phyloP scores from a whole-genome alignment of 2,797 vertebrate genomes.

The Holocentrus rufus region DNA sequence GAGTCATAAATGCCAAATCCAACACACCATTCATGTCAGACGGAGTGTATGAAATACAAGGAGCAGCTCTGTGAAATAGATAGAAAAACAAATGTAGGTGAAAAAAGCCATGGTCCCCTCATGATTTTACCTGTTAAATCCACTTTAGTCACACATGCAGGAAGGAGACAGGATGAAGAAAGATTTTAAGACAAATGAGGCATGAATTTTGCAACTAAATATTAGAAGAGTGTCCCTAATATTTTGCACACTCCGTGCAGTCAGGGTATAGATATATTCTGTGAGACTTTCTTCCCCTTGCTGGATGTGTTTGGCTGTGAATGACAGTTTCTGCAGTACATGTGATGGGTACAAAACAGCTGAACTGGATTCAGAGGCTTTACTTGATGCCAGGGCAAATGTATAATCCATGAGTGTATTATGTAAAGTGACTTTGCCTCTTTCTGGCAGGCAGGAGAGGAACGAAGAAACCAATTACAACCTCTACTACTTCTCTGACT shows the following conservation, averaged over 20 bases:
- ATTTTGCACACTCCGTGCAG: too few relatives aligned
- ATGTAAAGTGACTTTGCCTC: not conserved
- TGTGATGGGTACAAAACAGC: not conserved
- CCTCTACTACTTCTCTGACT: conserved; percentile 91
- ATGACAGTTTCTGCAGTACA: not conserved
- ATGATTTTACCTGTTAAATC: too few relatives aligned
- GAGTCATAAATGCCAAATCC: conserved; percentile 41
- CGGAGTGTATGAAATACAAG: not conserved
- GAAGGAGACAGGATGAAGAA: too few relatives aligned
- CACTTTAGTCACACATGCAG: too few relatives aligned
- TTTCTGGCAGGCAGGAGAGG: conserved; percentile 80
- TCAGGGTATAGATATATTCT: not conserved
- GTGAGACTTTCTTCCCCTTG: not conserved
- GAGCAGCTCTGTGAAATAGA: too few relatives aligned
- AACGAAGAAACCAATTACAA: conserved; percentile 86
- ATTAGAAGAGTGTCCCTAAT: too few relatives aligned
- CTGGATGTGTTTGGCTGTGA: not conserved
- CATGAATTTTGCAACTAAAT: too few relatives aligned
- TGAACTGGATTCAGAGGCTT: not conserved
- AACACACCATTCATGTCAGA: not conserved
- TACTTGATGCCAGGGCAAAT: not conserved
- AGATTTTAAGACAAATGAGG: too few relatives aligned
- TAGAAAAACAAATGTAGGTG: too few relatives aligned
- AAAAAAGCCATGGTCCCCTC: too few relatives aligned
- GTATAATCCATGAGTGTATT: conserved; percentile 2